Conservation (phyloP, 2,113 vertebrate species). For the Lota lota region DNA sequence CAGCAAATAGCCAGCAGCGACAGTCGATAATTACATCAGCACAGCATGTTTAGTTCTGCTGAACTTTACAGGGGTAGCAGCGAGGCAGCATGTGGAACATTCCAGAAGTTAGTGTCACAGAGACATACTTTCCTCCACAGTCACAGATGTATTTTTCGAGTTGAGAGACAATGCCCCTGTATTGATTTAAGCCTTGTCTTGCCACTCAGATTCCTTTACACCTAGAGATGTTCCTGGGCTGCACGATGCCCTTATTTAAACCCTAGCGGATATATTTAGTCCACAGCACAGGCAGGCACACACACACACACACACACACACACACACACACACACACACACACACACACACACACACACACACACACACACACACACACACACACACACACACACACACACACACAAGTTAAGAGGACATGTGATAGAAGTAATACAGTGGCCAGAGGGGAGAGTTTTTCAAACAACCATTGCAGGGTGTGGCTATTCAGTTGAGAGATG, state of each 20-base stretch:
- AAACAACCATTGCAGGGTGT: conserved; percentile 19
- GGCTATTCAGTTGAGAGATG: conserved; percentile 24
- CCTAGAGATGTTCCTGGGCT: conserved; percentile 68
- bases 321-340: conserved; percentile 43
- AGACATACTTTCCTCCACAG: conserved; percentile 74
- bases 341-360: too few relatives aligned
- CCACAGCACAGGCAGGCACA: conserved; percentile 41
- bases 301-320: too few relatives aligned
- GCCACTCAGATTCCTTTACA: conserved; percentile 67
- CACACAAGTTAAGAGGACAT: conserved; percentile 67
- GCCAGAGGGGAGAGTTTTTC: conserved; percentile 44
- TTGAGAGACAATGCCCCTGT: conserved; percentile 69
- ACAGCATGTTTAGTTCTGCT: conserved; percentile 52
- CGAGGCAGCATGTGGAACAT: conserved; percentile 67
- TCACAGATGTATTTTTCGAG: conserved; percentile 73
- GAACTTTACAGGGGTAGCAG: conserved; percentile 53
- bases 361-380: conserved; percentile 35
- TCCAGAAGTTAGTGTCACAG: conserved; percentile 69
- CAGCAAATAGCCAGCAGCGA: too few relatives aligned
- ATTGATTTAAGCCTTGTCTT: conserved; percentile 57
- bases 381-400: conserved; percentile 37
- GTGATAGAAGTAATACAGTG: conserved; percentile 58
- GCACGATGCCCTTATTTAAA: conserved; percentile 76
- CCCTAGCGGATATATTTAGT: conserved; percentile 74
- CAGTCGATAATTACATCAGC: conserved; percentile 18